Evolutionary conservation across 2,113 vertebrate species (phyloP), one percentile per base, ranked within the genome.

Genomic region (Blennius ocellaris): DNA sequence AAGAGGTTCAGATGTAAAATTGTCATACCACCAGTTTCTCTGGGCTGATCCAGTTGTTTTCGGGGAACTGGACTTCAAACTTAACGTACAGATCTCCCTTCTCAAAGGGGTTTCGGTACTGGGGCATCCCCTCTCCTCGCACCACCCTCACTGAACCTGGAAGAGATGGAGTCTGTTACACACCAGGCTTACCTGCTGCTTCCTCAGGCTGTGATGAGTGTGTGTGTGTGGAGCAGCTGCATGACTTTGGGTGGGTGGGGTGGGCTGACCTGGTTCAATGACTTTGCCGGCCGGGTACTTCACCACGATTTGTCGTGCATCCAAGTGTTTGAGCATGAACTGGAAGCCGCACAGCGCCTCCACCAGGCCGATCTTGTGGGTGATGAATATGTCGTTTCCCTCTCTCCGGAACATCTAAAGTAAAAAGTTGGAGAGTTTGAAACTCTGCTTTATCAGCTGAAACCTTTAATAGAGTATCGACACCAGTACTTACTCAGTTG

Each of bases 281-380:
- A 99, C 96, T 94, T 99, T 99, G 79, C 98, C 97, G 70, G 97
- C 94, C 40, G 97, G 97, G 11, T 98, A 97, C 88, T 97, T 98
- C 60, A 99, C 96, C 73, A 98, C 96, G 72, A 99, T 97, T 78
- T 99, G 97, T 84, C 96, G 94, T 9, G 90, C 95, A 73, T 99
- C 98, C 59, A 99, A 95, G 89, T 99, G 98, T 86, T 96, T 96
- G 84, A 99, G 93, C 58, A 96, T 96, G 81, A 99, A 96, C 93
- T 99, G 97, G 92, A 99, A 98, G 57, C 98, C 97, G 83, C 98
- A 99, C 30, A 99, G 93, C 55, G 97, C 97, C 93, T 99, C 98
- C 81, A 97, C 97, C 50, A 99, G 96, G 62, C 97, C 98, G 8
- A 98, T 97, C 88, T 96, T 98, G 81, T 98, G 95, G 30, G 94